Conservation (phyloP, 2,797 vertebrate genomes). For the Acropternis orthonyx region DNA sequence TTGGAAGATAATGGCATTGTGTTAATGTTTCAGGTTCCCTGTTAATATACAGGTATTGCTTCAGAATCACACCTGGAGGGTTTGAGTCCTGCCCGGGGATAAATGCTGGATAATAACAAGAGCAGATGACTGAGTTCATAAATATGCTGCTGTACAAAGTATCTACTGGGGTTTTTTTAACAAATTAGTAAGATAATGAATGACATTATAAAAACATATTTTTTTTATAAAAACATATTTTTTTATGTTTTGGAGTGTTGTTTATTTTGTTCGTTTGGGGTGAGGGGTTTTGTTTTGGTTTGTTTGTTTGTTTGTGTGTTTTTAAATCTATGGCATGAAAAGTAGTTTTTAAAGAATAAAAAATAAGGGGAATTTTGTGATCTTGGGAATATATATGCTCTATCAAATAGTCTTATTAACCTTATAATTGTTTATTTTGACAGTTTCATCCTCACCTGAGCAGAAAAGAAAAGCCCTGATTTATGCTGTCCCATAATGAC, state of each 20-base stretch:
- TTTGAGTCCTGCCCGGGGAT: not conserved
- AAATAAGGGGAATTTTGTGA: not conserved
- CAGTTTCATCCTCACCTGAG: not conserved
- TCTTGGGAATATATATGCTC: not conserved
- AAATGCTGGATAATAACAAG: not conserved
- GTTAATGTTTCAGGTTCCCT: not conserved
- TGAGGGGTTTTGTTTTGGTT: not conserved
- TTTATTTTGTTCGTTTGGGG: fast-evolving
- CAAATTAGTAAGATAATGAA: not conserved
- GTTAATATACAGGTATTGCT: not conserved
- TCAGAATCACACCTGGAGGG: not conserved
- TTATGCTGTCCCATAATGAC: not conserved
- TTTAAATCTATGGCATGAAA: not conserved
- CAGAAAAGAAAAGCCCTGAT: not conserved
- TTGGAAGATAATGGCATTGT: not conserved
- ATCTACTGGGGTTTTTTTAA: not conserved
- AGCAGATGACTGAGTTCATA: not conserved
- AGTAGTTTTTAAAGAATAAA: not conserved
- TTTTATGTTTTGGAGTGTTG: not conserved
- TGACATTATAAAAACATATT: not conserved
- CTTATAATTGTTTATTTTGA: not conserved
- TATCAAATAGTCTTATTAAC: not conserved
- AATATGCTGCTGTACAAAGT: not conserved
- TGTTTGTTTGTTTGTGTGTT: fast-evolving
- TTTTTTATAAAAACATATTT: not conserved